Evolutionary conservation across 1,140 invertebrate species (phyloP), one percentile per base, ranked within the genome.

Genomic region (Daktulosphaira vitifoliae): DNA sequence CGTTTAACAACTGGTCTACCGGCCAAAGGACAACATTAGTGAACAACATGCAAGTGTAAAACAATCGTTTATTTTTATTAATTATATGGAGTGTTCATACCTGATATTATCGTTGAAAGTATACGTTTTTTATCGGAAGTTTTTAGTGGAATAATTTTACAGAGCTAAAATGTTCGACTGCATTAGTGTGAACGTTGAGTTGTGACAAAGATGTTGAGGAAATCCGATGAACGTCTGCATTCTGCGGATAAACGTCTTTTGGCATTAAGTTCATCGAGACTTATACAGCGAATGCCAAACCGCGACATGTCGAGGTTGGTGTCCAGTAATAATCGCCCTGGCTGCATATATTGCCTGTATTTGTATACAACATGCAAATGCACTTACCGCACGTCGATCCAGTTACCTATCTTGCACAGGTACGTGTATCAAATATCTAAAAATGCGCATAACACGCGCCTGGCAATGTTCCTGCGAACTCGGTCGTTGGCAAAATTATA

Each of bases 381-480:
- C 56, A 62, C 56, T 62, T 62, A 62, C 39, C 39, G 23, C 51
- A 20, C 56, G 18, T 33, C 42, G 56, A 8, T 62, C 56, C 26
- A 62, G 56, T 46, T 62, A 46, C 52, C 20, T n/a, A 33, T 11
- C 5, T 51, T 9, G 49, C 9, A 11, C 3, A 4, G 39, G 39
- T 44, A 11, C n/a, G 9, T 15, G n/a, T 15, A 15, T 44, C n/a
- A 44, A 3, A 38, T 38, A 44, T 38, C 7, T 18, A 59, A 15
- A 23, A 59, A 59, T 59, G 54, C 13, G 42, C 16, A 18, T 38
- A 23, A 39, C 38, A 44, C 53, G 54, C 42, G 54, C 39, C 54
- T 48, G 56, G 56, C 56, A 62, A 62, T 25, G 56, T 62, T 62
- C 42, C 42, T 33, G 56, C 16, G 42, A 23, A 62, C 37, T 11